Evolutionary conservation across 1,140 invertebrate species (phyloP).

Genomic region (Tyrophagus putrescentiae): DNA sequence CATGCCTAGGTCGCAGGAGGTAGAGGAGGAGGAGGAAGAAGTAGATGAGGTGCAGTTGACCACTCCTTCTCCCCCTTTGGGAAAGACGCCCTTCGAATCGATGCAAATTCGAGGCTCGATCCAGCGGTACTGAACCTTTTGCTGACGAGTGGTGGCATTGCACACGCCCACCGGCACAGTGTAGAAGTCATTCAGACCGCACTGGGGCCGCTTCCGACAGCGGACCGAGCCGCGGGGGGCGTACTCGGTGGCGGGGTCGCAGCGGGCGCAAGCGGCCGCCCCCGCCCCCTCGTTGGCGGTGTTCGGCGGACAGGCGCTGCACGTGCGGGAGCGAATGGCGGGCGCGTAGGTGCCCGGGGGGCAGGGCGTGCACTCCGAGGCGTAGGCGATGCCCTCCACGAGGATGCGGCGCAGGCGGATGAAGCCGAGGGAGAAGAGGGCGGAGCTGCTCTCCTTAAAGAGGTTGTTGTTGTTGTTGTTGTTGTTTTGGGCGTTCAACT

Average conservation of each 20-base stretch:
- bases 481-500: too few species aligned
- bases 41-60: slow-evolving; percentile 8
- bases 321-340: slow-evolving; percentile 37
- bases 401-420: slow-evolving; percentile 16
- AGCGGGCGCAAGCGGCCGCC: slow-evolving; percentile 36
- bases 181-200: slow-evolving; percentile 43
- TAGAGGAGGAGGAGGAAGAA: slow-evolving; percentile 31
- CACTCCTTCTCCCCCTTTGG: neutral
- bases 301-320: slow-evolving; percentile 36
- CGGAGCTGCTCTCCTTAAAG: neutral
- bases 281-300: slow-evolving; percentile 37
- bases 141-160: slow-evolving; percentile 37
- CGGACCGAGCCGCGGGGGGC: slow-evolving; percentile 34
- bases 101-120: slow-evolving; percentile 42
- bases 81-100: slow-evolving; percentile 29
- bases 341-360: slow-evolving; percentile 38
- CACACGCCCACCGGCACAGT: slow-evolving; percentile 38
- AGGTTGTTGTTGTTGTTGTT: too few species aligned
- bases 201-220: slow-evolving; percentile 39
- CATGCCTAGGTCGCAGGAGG: slow-evolving; percentile 45
- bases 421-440: slow-evolving; percentile 4
- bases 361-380: slow-evolving; percentile 44
- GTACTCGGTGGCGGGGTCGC: slow-evolving; percentile 34
- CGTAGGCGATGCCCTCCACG: slow-evolving; percentile 42
- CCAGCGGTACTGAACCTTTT: slow-evolving; percentile 38